Base-by-base conservation (phyloP, 2,888 invertebrate genomes). In the Cryptophagus acutangulus region DNA sequence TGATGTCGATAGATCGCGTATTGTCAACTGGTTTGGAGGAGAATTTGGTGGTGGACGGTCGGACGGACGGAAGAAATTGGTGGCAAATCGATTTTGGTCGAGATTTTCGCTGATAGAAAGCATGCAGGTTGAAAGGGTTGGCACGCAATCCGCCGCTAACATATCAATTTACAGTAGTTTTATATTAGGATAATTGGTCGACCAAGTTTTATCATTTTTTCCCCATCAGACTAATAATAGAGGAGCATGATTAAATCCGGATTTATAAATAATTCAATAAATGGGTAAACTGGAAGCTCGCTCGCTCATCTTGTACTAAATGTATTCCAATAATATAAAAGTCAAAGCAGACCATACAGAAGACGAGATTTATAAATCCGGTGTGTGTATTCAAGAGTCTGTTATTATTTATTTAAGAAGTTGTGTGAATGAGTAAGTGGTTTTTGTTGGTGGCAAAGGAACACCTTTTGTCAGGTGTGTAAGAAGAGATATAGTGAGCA, bases 301-400 rank as follows among this genome's bases (percentile, higher is more conserved):
- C 24, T 20, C 24, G n/a, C 24, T 20, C 6, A 20, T 20, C 24
- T n/a, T 20, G 24, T n/a, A 20, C 24, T 6, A n/a, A 8, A 8
- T 20, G 6, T 20, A 20, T 8, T 20, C 24, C 6, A 20, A n/a
- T n/a, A n/a, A n/a, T n/a, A 28, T 37, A 45, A 40, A 40, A 46
- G 40, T 38, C 37, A 37, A 31, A 13, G 42, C 34, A n/a, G n/a
- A 48, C 36, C 29, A 28, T 20, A n/a, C n/a, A n/a, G 42, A 40
- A 48, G 48, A 46, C 43, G 41, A 46, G 49, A 55, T 54, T 49
- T 54, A 57, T 53, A 53, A 54, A 50, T 47, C 45, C 53, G 54
- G 51, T 46, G 49, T 36, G 38, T 52, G 57, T 48, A 54, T 58
- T 56, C 58, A 54, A 50, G 51, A 51, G 50, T n/a, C n/a, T n/a